Conservation (phyloP, 53 echinoderm and acorn worm species). For the Apostichopus leukothele region DNA sequence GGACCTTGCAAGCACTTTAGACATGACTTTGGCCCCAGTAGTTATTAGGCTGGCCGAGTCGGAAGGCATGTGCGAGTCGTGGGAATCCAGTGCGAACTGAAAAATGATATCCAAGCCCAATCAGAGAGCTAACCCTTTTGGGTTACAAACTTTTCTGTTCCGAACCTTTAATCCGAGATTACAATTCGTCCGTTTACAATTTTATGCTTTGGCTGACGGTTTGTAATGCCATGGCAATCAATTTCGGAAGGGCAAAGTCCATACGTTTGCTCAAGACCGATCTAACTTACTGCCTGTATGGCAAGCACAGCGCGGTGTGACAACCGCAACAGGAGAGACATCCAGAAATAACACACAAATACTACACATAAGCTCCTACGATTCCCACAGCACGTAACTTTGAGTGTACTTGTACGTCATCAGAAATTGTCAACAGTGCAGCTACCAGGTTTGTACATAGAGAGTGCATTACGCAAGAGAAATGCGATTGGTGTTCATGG, state of each 20-base stretch:
- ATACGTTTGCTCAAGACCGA: too few species aligned
- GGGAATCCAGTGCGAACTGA: constrained; percentile 32
- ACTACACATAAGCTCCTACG: not conserved
- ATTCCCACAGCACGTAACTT: not conserved
- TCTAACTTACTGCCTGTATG: too few species aligned
- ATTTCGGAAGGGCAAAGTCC: constrained; percentile 47
- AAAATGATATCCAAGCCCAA: not conserved
- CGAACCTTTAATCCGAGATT: not conserved
- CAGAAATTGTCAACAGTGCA: constrained; percentile 15
- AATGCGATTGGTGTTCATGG: constrained; percentile 8
- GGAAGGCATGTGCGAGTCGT: constrained; percentile 25
- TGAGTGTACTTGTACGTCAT: not conserved
- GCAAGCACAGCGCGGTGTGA: not conserved
- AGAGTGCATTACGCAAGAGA: constrained; percentile 6
- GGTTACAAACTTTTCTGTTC: not conserved
- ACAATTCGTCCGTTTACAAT: constrained; percentile 22
- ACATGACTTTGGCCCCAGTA: constrained; percentile 63
- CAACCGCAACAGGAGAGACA: too few species aligned
- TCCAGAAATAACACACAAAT: too few species aligned
- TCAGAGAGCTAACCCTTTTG: not conserved
- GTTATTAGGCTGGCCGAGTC: constrained; percentile 36
- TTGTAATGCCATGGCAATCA: constrained; percentile 11
- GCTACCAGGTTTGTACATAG: not conserved
- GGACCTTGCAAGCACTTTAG: constrained; percentile 77
- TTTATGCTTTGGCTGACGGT: not conserved